These are phyloP conservation scores for Endomychus coccineus DNA, from an alignment of 2,888 invertebrate species.

Conservation along the genomic window DNA sequence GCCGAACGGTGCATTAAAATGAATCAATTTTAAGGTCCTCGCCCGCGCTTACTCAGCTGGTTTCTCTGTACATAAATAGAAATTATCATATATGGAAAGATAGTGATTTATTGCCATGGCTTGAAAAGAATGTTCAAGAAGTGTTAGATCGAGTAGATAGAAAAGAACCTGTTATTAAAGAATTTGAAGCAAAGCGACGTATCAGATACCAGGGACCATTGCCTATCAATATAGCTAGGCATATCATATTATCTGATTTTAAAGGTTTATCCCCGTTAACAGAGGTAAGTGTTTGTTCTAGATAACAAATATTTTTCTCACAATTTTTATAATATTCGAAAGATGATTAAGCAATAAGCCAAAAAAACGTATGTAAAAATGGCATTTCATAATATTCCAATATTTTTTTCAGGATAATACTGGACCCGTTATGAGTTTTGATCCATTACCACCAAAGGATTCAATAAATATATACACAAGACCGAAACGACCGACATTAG, in stretches of 20 bases:
- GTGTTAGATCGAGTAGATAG: slow-evolving; percentile 58
- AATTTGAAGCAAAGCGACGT: slow-evolving; percentile 54
- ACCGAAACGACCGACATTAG: slow-evolving; percentile 35
- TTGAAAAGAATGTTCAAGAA: slow-evolving; percentile 62
- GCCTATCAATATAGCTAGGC: slow-evolving; percentile 60
- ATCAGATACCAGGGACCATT: slow-evolving; percentile 53
- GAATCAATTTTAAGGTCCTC: too few species aligned
- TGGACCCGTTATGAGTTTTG: slow-evolving; percentile 62
- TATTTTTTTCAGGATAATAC: slow-evolving; percentile 33
- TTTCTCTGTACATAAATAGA: slow-evolving; percentile 65
- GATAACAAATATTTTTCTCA: background rate
- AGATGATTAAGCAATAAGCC: too few species aligned
- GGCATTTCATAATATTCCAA: background rate
- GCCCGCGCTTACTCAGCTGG: slow-evolving; percentile 59
- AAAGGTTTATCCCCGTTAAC: slow-evolving; percentile 57
- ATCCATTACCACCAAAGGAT: slow-evolving; percentile 72
- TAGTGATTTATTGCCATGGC: slow-evolving; percentile 62
- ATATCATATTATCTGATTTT: slow-evolving; percentile 64
- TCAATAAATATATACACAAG: slow-evolving; percentile 64
- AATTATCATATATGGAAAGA: slow-evolving; percentile 75
- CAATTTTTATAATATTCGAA: too few species aligned
- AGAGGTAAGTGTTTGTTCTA: slow-evolving; percentile 42
- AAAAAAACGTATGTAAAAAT: too few species aligned
- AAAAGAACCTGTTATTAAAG: slow-evolving; percentile 53
- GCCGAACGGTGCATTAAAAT: too few species aligned